A percentile compares a stretch with the other conserved stretches of the same genome.
phyloP scores from a whole-genome alignment of 1,140 invertebrate species.

The Drosophila seguyi region DNA sequence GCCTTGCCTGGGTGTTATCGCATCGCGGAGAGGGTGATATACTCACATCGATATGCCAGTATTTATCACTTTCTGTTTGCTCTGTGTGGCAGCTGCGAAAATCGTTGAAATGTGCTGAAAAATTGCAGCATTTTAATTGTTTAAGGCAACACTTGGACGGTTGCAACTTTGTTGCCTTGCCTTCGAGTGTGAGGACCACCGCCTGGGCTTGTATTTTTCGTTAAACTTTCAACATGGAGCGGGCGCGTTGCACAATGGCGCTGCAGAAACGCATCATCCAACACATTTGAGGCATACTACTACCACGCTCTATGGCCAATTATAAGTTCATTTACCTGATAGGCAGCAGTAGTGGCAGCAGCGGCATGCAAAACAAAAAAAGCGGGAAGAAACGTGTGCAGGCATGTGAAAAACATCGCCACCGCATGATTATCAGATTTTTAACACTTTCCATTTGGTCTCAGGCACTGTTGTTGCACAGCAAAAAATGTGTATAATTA shows the following conservation, averaged over 20 bases:
- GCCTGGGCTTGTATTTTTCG: slow-evolving; percentile 4
- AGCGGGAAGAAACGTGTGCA: slow-evolving; percentile 72
- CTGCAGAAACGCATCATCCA: slow-evolving; percentile 51
- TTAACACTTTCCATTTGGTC: slow-evolving; percentile 77
- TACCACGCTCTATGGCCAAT: slow-evolving; percentile 68
- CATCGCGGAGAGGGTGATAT: slow-evolving; percentile 16
- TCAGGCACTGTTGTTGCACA: slow-evolving; percentile 18
- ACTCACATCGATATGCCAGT: slow-evolving; percentile 47
- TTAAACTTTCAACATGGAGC: slow-evolving; percentile 21
- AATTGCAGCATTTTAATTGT: slow-evolving; percentile 73
- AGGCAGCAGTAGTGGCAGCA: slow-evolving; percentile 8
- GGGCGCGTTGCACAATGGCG: slow-evolving; percentile 39
- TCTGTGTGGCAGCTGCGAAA: slow-evolving; percentile 63
- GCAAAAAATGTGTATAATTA: slow-evolving; percentile 18
- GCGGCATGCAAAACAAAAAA: slow-evolving; percentile 51
- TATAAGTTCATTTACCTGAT: slow-evolving; percentile 82
- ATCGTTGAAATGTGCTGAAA: slow-evolving; percentile 71
- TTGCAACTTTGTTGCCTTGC: slow-evolving; percentile 31
- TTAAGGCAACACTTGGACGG: slow-evolving; percentile 29
- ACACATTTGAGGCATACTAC: slow-evolving; percentile 36
- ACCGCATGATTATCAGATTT: slow-evolving; percentile 82
- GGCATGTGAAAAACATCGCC: slow-evolving; percentile 73
- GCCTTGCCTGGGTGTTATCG: slow-evolving; percentile 22
- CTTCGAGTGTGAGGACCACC: slow-evolving; percentile 8
- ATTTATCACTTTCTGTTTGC: slow-evolving; percentile 73